These are phyloP conservation scores for Agrotis puta DNA, from an alignment of 2,888 invertebrate genomes.

Conservation along the genomic window DNA sequence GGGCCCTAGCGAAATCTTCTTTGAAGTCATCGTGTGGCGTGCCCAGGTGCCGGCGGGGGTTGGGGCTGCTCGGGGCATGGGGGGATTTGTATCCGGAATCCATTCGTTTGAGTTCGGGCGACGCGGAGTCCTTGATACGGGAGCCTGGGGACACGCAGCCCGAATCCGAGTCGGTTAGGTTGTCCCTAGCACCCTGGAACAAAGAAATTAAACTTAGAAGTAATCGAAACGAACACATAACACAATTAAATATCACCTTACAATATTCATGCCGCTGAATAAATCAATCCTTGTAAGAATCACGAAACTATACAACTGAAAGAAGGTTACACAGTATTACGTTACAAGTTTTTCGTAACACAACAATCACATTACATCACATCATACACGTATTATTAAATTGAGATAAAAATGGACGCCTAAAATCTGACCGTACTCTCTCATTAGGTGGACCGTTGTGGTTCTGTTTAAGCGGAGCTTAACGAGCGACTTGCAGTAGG, in stretches of 20 bases:
- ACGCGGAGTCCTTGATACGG: slow-evolving; percentile 89
- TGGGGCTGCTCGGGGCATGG: slow-evolving; percentile 85
- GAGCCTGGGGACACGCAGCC: slow-evolving; percentile 90
- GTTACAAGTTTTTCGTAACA: slow-evolving; percentile 51
- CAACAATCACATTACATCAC: slow-evolving; percentile 57
- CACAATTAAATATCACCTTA: neutral
- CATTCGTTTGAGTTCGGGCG: slow-evolving; percentile 89
- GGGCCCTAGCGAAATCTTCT: slow-evolving; percentile 88
- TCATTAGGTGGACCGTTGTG: slow-evolving; percentile 51
- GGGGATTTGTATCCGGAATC: slow-evolving; percentile 90
- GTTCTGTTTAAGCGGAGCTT: slow-evolving; percentile 37
- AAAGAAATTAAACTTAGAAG: slow-evolving; percentile 28
- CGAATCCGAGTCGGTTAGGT: slow-evolving; percentile 89
- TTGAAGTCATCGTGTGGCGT: slow-evolving; percentile 87
- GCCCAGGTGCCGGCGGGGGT: slow-evolving; percentile 80
- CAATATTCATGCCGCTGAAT: slow-evolving; percentile 33
- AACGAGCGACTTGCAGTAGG: slow-evolving; percentile 51
- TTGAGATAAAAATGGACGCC: slow-evolving; percentile 34
- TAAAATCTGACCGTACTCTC: slow-evolving; percentile 47
- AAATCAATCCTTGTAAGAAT: slow-evolving; percentile 40
- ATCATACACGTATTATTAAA: slow-evolving; percentile 42
- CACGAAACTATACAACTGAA: slow-evolving; percentile 46
- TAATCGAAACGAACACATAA: neutral
- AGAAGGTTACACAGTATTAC: slow-evolving; percentile 57
- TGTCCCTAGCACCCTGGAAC: slow-evolving; percentile 88